Base-by-base conservation (phyloP, 1,140 invertebrate species). In the Papilio xuthus region DNA sequence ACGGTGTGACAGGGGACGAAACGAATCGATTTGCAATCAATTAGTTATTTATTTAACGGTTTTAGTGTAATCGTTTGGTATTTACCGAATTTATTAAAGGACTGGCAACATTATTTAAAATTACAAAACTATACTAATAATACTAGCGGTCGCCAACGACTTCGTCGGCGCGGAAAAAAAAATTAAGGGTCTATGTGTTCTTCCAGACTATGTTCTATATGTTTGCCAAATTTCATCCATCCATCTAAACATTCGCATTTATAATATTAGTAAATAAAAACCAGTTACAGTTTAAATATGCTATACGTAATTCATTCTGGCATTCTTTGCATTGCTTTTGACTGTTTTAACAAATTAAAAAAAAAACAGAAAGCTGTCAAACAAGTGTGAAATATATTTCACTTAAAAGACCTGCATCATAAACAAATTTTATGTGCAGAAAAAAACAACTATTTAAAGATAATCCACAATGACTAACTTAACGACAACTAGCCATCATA, bases 31-130 rank as follows among this genome's bases (percentile, higher is more conserved):
- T 84, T 88, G 79, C 84, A 78, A 80, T 81, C 77, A 20, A 84
- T 84, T 80, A 76, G 60, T 79, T 75, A 82, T 76, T 79, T 76
- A 88, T 88, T 89, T 87, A 81, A 88, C 86, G 83, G 86, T 75
- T 85, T 87, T 88, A 86, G 84, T 81, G 80, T 81, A 81, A 81
- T 72, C 81, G 69, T 79, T 75, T 77, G 72, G 75, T 71, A 53
- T 78, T 78, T 78, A 79, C 74, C 76, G 42, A 82, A 79, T 41
- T 72, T 75, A 60, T 56, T 69, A 37, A 78, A 74, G 37, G 18
- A 1, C 32, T 47, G 15, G 44, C 15, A 47, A 18, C 44, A 47
- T n/a, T n/a, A 50, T 50, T 50, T 50, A 50, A 15, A 15, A 18
- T 50, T 18, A 50, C 18, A 18, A 53, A 12, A 4, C 44, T 47